Conservation (phyloP, 35 echinoderm and acorn worm species). For the Amphiura filiformis region DNA sequence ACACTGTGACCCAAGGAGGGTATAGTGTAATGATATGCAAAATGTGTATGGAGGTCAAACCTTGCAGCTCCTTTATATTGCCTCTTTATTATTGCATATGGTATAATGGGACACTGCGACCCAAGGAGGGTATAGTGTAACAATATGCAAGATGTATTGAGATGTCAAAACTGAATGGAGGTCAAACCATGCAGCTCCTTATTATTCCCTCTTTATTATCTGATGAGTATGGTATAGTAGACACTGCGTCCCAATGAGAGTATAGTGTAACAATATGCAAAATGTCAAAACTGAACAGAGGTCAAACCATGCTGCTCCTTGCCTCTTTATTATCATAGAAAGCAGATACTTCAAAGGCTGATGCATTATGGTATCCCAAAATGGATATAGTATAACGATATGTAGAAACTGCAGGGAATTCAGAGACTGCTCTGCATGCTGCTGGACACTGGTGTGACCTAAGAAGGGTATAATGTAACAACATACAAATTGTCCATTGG, state of each 20-base stretch:
- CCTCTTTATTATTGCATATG: conserved; percentile 30
- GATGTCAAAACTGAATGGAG: too few species aligned
- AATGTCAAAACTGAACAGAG: too few species aligned
- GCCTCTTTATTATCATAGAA: conserved; percentile 40
- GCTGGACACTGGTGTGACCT: not conserved
- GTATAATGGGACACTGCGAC: not conserved
- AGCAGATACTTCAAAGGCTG: too few species aligned
- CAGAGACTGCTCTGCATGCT: conserved; percentile 13
- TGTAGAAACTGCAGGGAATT: too few species aligned
- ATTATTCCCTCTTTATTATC: conserved; percentile 35
- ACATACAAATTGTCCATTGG: too few species aligned
- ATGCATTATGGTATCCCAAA: too few species aligned
- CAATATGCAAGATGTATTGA: too few species aligned
- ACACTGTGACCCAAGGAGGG: not conserved
- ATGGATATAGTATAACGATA: too few species aligned
- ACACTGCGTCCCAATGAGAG: not conserved
- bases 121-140: not conserved
- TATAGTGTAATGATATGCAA: not conserved
- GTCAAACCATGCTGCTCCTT: too few species aligned
- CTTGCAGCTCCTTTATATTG: too few species aligned
- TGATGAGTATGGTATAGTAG: not conserved
- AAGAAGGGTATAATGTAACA: not conserved
- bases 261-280: not conserved
- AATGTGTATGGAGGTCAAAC: too few species aligned
- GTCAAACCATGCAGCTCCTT: too few species aligned